Conservation (phyloP, 2,888 invertebrate genomes). For the Graphium colonna region DNA sequence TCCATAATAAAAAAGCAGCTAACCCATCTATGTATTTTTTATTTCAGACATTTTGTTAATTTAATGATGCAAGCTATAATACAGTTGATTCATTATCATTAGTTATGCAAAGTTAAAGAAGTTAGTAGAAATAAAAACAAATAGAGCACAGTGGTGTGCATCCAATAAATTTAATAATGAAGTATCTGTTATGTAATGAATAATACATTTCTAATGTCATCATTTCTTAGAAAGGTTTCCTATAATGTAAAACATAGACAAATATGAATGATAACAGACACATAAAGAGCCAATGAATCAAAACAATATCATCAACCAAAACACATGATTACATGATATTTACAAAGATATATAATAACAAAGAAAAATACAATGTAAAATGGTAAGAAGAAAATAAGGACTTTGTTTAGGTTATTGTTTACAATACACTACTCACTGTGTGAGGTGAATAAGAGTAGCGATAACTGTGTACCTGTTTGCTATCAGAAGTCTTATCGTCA, state of each 20-base stretch:
- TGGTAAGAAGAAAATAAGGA: background rate
- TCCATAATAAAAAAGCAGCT: too few species aligned
- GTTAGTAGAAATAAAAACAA: background rate
- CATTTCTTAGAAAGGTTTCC: constrained; percentile 5
- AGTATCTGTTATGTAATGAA: constrained; percentile 4
- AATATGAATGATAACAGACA: constrained; percentile 11
- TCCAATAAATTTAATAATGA: background rate
- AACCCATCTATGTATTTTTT: too few species aligned
- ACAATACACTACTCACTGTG: background rate
- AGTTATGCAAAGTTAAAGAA: constrained; percentile 1
- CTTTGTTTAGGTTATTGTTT: constrained; percentile 7
- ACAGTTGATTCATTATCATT: too few species aligned
- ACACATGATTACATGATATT: too few species aligned
- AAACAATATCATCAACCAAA: too few species aligned
- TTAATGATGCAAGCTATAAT: constrained; percentile 7
- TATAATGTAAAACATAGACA: background rate
- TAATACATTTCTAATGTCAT: constrained; percentile 3
- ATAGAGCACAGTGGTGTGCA: background rate
- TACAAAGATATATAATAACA: background rate
- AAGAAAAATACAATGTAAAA: background rate
- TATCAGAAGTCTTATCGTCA: constrained; percentile 71
- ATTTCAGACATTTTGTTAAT: too few species aligned
- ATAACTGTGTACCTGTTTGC: constrained; percentile 60
- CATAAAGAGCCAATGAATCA: too few species aligned
- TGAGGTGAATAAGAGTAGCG: constrained; percentile 20